Conservation (phyloP, 2,888 invertebrate genomes). For the Litoditis marina region DNA sequence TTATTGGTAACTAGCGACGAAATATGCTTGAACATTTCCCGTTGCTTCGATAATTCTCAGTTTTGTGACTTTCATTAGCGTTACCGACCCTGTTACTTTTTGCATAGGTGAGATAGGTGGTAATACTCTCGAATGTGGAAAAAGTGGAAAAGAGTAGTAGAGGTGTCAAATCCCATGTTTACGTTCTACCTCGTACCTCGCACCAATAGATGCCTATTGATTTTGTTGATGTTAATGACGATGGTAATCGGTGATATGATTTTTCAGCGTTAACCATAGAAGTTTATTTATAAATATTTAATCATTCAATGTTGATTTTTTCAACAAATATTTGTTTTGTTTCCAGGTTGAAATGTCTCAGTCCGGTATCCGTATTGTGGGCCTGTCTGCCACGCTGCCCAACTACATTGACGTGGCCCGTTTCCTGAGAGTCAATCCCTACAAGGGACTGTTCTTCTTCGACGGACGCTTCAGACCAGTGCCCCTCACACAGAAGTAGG, state of each 20-base stretch:
- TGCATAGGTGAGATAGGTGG: too few species aligned
- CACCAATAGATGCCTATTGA: too few species aligned
- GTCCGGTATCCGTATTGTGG: conserved; percentile 86
- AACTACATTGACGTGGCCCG: conserved; percentile 93
- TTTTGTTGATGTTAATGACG: neutral
- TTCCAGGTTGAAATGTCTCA: conserved; percentile 67
- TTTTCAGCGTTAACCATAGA: neutral
- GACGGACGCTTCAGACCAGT: conserved; percentile 87
- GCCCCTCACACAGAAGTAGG: conserved; percentile 52
- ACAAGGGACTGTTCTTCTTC: conserved; percentile 68
- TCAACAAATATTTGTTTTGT: neutral
- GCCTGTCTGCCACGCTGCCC: conserved; percentile 81
- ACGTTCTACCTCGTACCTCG: too few species aligned
- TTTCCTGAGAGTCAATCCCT: conserved; percentile 88
- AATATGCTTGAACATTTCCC: too few species aligned
- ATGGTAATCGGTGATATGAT: neutral
- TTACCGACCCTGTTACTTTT: too few species aligned
- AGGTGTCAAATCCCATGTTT: neutral
- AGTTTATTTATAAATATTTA: neutral
- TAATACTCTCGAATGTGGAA: neutral
- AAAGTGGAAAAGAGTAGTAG: neutral
- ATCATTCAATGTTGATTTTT: neutral
- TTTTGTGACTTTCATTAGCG: too few species aligned
- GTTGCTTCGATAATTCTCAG: neutral
- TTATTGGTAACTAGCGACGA: too few species aligned